Conservation (phyloP, 2,113 vertebrate genomes). For the Albula glossodonta region DNA sequence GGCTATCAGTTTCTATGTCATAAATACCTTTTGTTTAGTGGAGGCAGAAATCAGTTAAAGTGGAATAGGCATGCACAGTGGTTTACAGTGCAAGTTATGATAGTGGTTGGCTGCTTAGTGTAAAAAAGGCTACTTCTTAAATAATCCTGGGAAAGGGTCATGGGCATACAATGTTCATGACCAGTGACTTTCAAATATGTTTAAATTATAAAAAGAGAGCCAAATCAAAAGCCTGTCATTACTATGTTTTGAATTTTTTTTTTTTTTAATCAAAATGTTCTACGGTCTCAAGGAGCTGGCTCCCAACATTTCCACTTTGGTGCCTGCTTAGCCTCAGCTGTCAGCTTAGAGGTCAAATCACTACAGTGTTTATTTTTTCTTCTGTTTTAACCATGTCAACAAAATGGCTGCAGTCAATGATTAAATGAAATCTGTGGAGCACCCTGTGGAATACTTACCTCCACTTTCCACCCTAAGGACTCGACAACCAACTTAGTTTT, state of each 20-base stretch:
- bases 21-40: slow-evolving; percentile 41
- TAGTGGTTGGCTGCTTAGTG: background rate
- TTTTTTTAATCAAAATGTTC: slow-evolving; percentile 1
- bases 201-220: background rate
- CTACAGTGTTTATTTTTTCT: background rate
- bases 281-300: background rate
- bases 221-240: slow-evolving; percentile 15
- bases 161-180: background rate
- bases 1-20: slow-evolving; percentile 47
- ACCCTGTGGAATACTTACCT: background rate
- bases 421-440: slow-evolving; percentile 5
- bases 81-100: background rate
- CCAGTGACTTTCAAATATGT: background rate
- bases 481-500: background rate
- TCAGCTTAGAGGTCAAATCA: slow-evolving; percentile 7
- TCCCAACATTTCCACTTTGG: background rate
- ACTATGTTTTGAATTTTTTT: background rate
- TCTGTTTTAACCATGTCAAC: slow-evolving; percentile 8
- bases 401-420: background rate
- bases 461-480: background rate
- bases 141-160: background rate
- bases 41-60: background rate
- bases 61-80: background rate
- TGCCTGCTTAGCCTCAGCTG: background rate
- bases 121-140: background rate